These are phyloP conservation scores for Ceratotherium simum DNA, from an alignment of 2,113 vertebrate genomes.

Conservation along the genomic window DNA sequence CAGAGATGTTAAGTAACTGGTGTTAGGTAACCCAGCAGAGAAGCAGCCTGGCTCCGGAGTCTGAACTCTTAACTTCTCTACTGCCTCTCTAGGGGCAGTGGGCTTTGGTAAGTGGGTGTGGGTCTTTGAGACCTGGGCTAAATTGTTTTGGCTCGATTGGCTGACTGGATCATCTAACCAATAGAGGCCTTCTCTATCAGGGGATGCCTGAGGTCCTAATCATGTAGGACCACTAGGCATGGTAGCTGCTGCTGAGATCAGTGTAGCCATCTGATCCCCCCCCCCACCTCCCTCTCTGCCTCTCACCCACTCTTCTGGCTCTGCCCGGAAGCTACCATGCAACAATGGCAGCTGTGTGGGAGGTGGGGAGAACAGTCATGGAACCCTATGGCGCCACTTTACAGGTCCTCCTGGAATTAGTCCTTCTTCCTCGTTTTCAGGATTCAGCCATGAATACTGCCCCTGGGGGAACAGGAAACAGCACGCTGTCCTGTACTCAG, in stretches of 20 bases:
- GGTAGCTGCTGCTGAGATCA: neutral
- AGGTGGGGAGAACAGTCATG: neutral
- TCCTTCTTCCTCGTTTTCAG: neutral
- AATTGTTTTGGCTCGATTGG: slow-evolving; percentile 3
- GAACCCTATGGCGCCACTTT: neutral
- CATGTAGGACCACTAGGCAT: neutral
- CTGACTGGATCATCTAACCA: neutral
- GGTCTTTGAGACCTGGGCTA: neutral
- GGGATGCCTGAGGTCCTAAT: neutral
- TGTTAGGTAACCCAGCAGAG: neutral
- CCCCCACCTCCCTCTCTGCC: neutral
- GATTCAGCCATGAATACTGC: neutral
- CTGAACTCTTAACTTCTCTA: neutral
- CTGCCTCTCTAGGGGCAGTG: neutral
- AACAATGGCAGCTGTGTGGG: neutral
- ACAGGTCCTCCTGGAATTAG: neutral
- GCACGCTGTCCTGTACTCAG: neutral
- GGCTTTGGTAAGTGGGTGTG: neutral
- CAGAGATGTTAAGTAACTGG: neutral
- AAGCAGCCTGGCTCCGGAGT: neutral
- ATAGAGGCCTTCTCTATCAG: neutral
- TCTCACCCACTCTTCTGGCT: neutral
- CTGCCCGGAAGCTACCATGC: neutral
- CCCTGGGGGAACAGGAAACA: neutral
- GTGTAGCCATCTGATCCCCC: neutral